phyloP scores from a whole-genome alignment of 2,888 invertebrate species.

The Neocrepidodera transversa region DNA sequence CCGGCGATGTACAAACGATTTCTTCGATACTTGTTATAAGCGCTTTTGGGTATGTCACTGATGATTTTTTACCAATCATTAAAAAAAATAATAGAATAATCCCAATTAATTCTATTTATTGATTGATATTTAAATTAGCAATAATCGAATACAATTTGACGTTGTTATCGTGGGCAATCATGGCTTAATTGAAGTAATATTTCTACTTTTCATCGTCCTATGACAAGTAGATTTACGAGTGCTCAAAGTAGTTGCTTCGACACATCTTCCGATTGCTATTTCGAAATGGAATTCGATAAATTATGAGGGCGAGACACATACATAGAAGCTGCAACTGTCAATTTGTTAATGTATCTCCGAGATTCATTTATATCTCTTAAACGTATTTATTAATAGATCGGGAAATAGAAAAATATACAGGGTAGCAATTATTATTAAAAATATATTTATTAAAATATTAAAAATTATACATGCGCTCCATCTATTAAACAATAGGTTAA shows the following conservation, averaged over 20 bases:
- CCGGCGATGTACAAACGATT: constrained; percentile 41
- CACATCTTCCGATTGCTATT: constrained; percentile 31
- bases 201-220: constrained; percentile 37
- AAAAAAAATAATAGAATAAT: too few species aligned
- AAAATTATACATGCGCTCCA: too few species aligned
- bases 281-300: constrained; percentile 34
- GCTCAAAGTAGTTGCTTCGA: constrained; percentile 33
- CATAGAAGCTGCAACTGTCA: constrained; percentile 37
- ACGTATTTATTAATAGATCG: constrained; percentile 35
- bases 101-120: too few species aligned
- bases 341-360: constrained; percentile 38
- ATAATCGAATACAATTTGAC: neutral
- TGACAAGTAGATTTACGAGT: constrained; percentile 37
- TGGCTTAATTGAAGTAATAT: constrained; percentile 36
- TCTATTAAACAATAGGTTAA: too few species aligned
- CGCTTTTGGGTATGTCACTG: too few species aligned
- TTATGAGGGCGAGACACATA: constrained; percentile 31
- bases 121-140: too few species aligned
- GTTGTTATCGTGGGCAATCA: constrained; percentile 32
- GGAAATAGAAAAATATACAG: too few species aligned
- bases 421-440: too few species aligned
- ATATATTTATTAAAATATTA: too few species aligned
- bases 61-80: too few species aligned
- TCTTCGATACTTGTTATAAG: constrained; percentile 29
- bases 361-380: constrained; percentile 30